phyloP scores from a whole-genome alignment of 2,888 invertebrate genomes.

The Agrenia bidenticulata region DNA sequence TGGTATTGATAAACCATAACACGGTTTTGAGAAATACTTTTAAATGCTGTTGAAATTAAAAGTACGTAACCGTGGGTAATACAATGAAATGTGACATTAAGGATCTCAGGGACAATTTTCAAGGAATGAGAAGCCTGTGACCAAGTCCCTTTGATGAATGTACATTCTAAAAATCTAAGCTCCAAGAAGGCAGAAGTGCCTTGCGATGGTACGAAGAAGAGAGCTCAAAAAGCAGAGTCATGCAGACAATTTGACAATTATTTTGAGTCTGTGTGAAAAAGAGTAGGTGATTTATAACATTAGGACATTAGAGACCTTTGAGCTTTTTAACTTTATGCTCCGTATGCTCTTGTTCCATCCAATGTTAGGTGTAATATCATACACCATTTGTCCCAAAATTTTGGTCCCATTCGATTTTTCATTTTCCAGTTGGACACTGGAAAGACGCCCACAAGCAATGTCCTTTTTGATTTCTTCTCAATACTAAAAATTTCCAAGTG shows the following conservation, averaged over 20 bases:
- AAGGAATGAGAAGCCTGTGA: too few relatives aligned
- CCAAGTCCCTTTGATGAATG: too few relatives aligned
- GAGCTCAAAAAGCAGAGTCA: not conserved
- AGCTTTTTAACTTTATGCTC: not conserved
- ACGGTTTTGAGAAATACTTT: too few relatives aligned
- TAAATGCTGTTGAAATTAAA: too few relatives aligned
- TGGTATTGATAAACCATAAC: too few relatives aligned
- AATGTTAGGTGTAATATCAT: not conserved
- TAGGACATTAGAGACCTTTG: not conserved
- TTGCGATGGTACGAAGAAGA: too few relatives aligned
- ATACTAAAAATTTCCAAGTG: slow-evolving; percentile 5
- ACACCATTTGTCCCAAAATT: slow-evolving; percentile 18
- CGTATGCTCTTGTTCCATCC: not conserved
- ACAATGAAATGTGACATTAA: too few relatives aligned
- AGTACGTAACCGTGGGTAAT: too few relatives aligned
- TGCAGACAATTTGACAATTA: slow-evolving; percentile 17
- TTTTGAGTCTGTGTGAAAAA: slow-evolving; percentile 9
- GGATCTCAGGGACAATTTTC: too few relatives aligned
- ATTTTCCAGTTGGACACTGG: not conserved
- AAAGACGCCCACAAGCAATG: slow-evolving; percentile 17
- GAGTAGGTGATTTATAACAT: slow-evolving; percentile 14
- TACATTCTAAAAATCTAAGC: too few relatives aligned
- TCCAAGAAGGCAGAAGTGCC: too few relatives aligned
- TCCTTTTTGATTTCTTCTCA: slow-evolving; percentile 8
- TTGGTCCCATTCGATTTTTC: not conserved